Evolutionary conservation across 2,797 vertebrate species (phyloP), one percentile per base, ranked within the genome.

Genomic region (Phataginus tricuspis): DNA sequence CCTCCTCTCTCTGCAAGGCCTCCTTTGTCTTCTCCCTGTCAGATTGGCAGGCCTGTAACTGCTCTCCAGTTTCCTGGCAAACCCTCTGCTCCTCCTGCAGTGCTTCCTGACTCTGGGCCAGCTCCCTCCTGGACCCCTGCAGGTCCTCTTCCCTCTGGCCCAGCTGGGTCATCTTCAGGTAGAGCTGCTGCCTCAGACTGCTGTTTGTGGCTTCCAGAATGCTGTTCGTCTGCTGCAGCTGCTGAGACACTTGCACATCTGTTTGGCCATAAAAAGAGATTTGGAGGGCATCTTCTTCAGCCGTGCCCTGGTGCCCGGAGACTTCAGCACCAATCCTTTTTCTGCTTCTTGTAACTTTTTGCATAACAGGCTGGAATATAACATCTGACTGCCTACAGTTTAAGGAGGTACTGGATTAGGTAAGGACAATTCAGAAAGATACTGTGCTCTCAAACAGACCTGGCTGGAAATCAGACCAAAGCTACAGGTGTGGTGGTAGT

Each of bases 231-330:
- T 89, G 45, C 90, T 87, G 95, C 61, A 98, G 96, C 53, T 97
- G 96, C 77, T 61, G 93, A 61, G 96, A 97, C 29, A 91, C 86
- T 92, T 98, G 98, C 92, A 97, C 55, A 89, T 97, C 98, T 97
- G 90, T 64, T 63, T 23, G 61, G 66, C 74, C 94, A 88, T 7
- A 91, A 91, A 84, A n/a, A 96, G 57, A 89, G 25, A 64, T 31
- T 37, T 77, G 51, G 71, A 86, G 78, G 64, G 34, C 39, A 61
- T 34, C 64, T 64, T 37, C 75, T 77, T 69, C 63, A 79, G 74
- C 59, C 1, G 0, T 15, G 21, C 37, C n/a, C 77, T 29, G 10
- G 13, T 27, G 27, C 13, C 42, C 59, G 13, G 42, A 55, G 0
- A 3, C 57, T 29, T 11, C 74, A 51, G 34, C 34, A 1, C 42